Percentiles rank a stretch among this genome's conserved stretches.
These are phyloP conservation scores for Syndactyla subalaris DNA, from an alignment of 2,797 vertebrate species.

Conservation along the genomic window DNA sequence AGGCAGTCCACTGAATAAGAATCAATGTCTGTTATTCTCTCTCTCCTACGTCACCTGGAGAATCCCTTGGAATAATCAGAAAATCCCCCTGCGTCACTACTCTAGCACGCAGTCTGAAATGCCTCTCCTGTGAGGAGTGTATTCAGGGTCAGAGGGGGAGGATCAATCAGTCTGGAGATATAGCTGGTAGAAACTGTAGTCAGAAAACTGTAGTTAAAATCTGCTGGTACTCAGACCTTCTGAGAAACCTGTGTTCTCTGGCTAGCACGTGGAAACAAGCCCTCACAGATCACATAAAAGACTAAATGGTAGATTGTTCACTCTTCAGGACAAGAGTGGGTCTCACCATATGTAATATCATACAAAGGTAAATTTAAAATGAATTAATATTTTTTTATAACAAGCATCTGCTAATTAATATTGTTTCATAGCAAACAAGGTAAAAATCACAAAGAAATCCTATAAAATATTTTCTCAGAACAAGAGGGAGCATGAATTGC, in stretches of 20 bases:
- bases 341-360: background rate
- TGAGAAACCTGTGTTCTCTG: background rate
- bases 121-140: background rate
- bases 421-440: background rate
- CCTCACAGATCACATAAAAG: background rate
- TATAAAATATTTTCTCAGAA: background rate
- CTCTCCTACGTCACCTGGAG: conserved; percentile 46
- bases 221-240: background rate
- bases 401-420: background rate
- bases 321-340: background rate
- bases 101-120: background rate
- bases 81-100: conserved; percentile 40
- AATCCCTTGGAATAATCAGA: conserved; percentile 65
- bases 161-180: background rate
- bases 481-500: background rate
- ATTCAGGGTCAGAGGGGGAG: conserved; percentile 1
- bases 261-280: background rate
- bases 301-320: background rate
- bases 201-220: background rate
- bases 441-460: background rate
- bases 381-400: background rate
- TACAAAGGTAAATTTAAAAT: background rate
- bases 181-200: background rate
- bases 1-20: background rate
- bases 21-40: background rate